Conservation (phyloP, 30 jellyfish, hydroid and myxozoan genomes). For the Hydractinia symbiolongicarpus region DNA sequence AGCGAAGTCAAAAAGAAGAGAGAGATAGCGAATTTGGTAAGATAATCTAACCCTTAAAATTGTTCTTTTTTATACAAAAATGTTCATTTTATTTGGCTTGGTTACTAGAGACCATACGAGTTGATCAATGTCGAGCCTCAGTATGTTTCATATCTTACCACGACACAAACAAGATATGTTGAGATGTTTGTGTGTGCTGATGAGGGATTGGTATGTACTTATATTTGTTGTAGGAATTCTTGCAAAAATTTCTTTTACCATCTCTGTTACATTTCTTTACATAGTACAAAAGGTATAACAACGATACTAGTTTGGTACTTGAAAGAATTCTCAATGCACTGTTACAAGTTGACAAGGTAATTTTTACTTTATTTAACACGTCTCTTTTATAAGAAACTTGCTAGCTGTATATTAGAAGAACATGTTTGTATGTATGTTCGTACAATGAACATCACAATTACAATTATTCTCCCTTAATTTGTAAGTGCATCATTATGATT, state of each 20-base stretch:
- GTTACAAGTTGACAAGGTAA: conserved; percentile 80
- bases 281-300: conserved; percentile 48
- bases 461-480: too few species aligned
- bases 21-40: conserved; percentile 6
- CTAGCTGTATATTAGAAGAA: too few species aligned
- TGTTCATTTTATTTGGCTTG: background rate
- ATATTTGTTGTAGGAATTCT: background rate
- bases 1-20: background rate
- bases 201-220: conserved; percentile 51
- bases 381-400: too few species aligned
- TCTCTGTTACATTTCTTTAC: conserved; percentile 1
- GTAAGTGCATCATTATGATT: too few species aligned
- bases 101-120: background rate
- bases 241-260: background rate
- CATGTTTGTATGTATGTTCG: too few species aligned
- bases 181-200: conserved; percentile 67
- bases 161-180: conserved; percentile 53
- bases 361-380: background rate
- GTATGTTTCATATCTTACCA: conserved; percentile 47
- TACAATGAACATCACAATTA: too few species aligned
- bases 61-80: background rate
- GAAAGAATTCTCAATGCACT: conserved; percentile 53
- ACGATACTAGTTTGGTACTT: conserved; percentile 37
- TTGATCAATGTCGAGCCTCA: conserved; percentile 53
- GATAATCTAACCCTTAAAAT: background rate